Percentiles rank a stretch among this genome's conserved stretches.
Conservation (phyloP, 2,888 invertebrate species). For the Aleiodes testaceus region DNA sequence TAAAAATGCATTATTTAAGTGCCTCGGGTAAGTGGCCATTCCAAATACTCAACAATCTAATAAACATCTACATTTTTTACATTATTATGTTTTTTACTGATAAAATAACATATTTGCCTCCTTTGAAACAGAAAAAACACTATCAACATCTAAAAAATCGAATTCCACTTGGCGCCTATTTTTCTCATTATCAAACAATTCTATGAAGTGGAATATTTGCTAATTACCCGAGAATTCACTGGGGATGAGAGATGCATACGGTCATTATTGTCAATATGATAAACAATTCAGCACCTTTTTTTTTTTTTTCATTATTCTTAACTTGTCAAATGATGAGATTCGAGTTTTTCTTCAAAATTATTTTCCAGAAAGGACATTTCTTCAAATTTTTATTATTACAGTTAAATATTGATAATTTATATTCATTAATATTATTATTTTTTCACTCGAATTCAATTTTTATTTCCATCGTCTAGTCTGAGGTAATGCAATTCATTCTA, state of each 20-base stretch:
- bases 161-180: slow-evolving; percentile 35
- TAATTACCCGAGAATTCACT: slow-evolving; percentile 57
- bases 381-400: slow-evolving; percentile 46
- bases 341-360: slow-evolving; percentile 19
- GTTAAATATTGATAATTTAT: slow-evolving; percentile 58
- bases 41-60: slow-evolving; percentile 22
- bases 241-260: slow-evolving; percentile 57
- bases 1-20: slow-evolving; percentile 47
- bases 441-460: slow-evolving; percentile 35
- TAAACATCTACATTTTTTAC: slow-evolving; percentile 9
- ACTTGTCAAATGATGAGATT: slow-evolving; percentile 20
- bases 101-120: slow-evolving; percentile 2
- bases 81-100: slow-evolving; percentile 8
- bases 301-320: slow-evolving; percentile 52
- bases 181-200: neutral
- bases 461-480: slow-evolving; percentile 3
- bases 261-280: slow-evolving; percentile 70
- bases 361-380: neutral
- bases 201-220: slow-evolving; percentile 12
- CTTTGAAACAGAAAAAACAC: neutral
- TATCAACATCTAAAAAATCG: slow-evolving; percentile 17
- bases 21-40: slow-evolving; percentile 49
- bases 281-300: slow-evolving; percentile 64
- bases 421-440: slow-evolving; percentile 42
- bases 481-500: slow-evolving; percentile 45